These are phyloP conservation scores for Fulmarus glacialis DNA, from an alignment of 2,113 vertebrate species.

Conservation along the genomic window DNA sequence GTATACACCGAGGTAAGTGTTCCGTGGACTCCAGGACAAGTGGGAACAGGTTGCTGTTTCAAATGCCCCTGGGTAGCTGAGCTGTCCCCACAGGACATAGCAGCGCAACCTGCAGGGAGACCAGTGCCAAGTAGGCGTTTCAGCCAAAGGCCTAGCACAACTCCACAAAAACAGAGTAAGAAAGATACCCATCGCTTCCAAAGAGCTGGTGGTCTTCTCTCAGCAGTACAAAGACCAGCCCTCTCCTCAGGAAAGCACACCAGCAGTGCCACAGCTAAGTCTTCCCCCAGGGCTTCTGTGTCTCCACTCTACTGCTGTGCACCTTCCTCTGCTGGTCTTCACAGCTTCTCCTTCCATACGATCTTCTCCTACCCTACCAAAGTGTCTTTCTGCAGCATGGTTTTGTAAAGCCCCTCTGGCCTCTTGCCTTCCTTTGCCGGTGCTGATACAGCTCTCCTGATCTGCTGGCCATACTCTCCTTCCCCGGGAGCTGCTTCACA, in stretches of 20 bases:
- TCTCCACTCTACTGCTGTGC: not conserved
- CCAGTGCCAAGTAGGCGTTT: accelerated
- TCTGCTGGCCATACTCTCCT: not conserved
- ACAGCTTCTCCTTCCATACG: not conserved
- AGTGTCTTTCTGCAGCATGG: accelerated
- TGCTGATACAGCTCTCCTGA: not conserved
- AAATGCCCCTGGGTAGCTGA: not conserved
- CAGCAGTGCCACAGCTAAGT: not conserved
- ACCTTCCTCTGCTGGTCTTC: not conserved
- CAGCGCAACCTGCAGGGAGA: not conserved
- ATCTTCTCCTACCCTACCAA: not conserved
- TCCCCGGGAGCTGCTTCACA: not conserved
- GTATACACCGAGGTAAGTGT: not conserved
- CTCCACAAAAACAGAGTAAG: not conserved
- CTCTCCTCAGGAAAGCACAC: not conserved
- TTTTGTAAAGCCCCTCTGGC: not conserved
- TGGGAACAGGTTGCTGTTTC: not conserved
- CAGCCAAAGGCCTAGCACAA: not conserved
- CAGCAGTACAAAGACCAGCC: not conserved
- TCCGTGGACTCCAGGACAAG: accelerated
- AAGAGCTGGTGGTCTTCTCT: not conserved
- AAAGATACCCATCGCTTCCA: not conserved
- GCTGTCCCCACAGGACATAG: not conserved
- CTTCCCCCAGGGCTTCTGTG: not conserved
- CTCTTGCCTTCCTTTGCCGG: accelerated